These are phyloP conservation scores for Zoanthus solanderi DNA, from an alignment of 92 coral and sea anemone genomes.

Conservation along the genomic window DNA sequence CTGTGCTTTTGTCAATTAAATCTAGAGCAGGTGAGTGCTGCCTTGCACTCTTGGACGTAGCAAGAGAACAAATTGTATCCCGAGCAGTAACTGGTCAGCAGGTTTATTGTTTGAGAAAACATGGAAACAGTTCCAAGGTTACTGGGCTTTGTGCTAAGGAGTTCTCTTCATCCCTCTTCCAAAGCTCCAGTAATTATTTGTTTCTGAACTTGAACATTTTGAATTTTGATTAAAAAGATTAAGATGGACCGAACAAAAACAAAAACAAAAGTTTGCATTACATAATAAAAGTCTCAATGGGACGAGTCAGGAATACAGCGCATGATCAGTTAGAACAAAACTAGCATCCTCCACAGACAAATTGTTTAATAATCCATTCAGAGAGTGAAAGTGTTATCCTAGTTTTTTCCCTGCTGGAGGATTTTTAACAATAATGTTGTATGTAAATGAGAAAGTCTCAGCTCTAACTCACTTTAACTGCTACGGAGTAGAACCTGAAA, in stretches of 20 bases:
- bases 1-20: neutral
- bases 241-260: neutral
- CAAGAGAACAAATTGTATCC: neutral
- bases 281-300: too few species aligned
- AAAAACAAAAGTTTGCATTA: neutral
- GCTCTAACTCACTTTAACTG: too few species aligned
- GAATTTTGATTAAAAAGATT: neutral
- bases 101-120: conserved; percentile 24
- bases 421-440: too few species aligned
- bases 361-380: too few species aligned
- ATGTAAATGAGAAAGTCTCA: too few species aligned
- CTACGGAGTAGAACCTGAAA: too few species aligned
- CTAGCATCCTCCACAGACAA: too few species aligned
- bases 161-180: neutral
- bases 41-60: neutral
- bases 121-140: conserved; percentile 19
- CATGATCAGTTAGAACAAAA: too few species aligned
- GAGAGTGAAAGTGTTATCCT: too few species aligned
- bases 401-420: too few species aligned
- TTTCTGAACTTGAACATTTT: neutral
- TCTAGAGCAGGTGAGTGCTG: neutral
- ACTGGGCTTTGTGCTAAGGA: conserved; percentile 2
- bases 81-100: conserved; percentile 1
- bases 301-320: too few species aligned
- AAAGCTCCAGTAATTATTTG: neutral